Conservation (phyloP, 1,140 invertebrate species). For the Spodoptera litura region DNA sequence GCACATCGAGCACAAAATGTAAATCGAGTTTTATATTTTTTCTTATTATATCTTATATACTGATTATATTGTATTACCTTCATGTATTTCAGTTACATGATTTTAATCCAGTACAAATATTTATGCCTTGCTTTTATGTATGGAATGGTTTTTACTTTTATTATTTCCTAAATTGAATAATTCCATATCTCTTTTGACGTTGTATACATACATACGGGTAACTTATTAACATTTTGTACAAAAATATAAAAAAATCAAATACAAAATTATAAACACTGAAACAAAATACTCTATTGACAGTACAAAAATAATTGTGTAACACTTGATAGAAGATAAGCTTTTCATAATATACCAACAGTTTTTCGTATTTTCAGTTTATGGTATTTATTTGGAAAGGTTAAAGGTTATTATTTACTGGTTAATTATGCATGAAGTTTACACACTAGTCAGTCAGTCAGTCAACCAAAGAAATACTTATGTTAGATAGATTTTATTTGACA, state of each 20-base stretch:
- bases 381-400: not conserved
- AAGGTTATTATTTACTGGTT: too few relatives aligned
- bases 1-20: constrained; percentile 72
- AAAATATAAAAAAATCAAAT: constrained; percentile 51
- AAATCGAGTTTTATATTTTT: constrained; percentile 17
- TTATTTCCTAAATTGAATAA: constrained; percentile 36
- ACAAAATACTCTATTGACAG: constrained; percentile 54
- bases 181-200: constrained; percentile 45
- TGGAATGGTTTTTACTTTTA: not conserved
- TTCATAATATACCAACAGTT: constrained; percentile 17
- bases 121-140: not conserved
- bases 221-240: constrained; percentile 39
- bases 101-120: constrained; percentile 19
- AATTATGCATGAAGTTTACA: too few relatives aligned
- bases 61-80: not conserved
- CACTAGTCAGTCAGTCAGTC: not conserved
- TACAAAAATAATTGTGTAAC: constrained; percentile 57
- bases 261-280: constrained; percentile 40
- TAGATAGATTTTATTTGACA: constrained; percentile 1
- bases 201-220: constrained; percentile 24
- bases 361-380: not conserved
- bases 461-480: not conserved
- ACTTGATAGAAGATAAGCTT: constrained; percentile 60
- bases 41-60: not conserved
- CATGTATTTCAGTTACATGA: constrained; percentile 3